Evolutionary conservation across 2,888 invertebrate genomes (phyloP).

Genomic region (Cheilosia vulpina): DNA sequence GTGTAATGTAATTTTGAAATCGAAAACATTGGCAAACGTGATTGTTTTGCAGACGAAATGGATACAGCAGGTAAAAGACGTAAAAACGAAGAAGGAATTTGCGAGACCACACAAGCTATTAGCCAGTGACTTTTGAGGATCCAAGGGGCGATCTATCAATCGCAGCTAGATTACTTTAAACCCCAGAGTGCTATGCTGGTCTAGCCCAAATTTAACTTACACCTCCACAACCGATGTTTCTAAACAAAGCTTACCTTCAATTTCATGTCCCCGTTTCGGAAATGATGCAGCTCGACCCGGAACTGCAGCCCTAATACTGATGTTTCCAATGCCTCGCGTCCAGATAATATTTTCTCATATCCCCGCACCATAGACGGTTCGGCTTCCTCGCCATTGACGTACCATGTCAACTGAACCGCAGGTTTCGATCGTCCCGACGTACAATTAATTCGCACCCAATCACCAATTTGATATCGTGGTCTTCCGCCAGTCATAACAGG

Average conservation of each 20-base stretch:
- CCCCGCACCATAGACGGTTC: constrained; percentile 83
- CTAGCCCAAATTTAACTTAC: too few species aligned
- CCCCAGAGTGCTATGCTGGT: too few species aligned
- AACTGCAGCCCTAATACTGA: constrained; percentile 88
- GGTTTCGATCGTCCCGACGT: constrained; percentile 87
- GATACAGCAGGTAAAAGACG: too few species aligned
- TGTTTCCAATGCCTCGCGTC: constrained; percentile 87
- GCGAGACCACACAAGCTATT: too few species aligned
- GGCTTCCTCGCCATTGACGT: constrained; percentile 86
- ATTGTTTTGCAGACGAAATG: too few species aligned
- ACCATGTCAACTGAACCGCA: constrained; percentile 86
- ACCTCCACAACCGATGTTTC: too few species aligned
- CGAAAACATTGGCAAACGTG: too few species aligned
- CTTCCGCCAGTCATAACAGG: constrained; percentile 86
- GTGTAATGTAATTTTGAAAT: too few species aligned
- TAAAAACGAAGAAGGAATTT: too few species aligned
- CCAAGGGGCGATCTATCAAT: too few species aligned
- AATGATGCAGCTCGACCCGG: constrained; percentile 88
- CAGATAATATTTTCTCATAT: constrained; percentile 85
- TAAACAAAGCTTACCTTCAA: constrained; percentile 84
- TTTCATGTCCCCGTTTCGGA: constrained; percentile 89
- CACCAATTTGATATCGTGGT: constrained; percentile 86
- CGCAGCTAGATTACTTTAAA: too few species aligned
- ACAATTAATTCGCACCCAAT: constrained; percentile 86
- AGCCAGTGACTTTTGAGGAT: too few species aligned